phyloP scores from a whole-genome alignment of 1,140 invertebrate genomes.

The Zaprionus ghesquierei region DNA sequence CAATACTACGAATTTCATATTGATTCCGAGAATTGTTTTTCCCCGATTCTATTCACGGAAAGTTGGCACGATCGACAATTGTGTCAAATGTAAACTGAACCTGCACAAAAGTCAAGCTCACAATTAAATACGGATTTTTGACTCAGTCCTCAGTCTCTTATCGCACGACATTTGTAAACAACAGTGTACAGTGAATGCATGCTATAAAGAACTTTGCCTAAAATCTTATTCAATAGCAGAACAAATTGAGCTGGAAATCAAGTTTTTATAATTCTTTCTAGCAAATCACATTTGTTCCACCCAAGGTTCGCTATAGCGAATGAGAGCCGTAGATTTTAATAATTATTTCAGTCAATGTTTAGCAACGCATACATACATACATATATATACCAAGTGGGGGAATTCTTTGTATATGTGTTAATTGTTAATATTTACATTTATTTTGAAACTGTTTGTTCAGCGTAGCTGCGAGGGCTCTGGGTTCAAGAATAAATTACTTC shows the following conservation, averaged over 20 bases:
- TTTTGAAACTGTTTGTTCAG: not conserved
- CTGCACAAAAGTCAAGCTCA: not conserved
- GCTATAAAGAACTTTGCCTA: not conserved
- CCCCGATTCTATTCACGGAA: not conserved
- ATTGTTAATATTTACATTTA: not conserved
- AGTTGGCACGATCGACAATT: not conserved
- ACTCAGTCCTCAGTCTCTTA: not conserved
- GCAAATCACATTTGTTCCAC: not conserved
- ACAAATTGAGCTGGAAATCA: not conserved
- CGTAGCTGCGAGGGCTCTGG: not conserved
- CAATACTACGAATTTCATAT: not conserved
- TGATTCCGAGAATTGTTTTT: not conserved
- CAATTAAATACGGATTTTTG: not conserved
- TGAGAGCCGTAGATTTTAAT: not conserved
- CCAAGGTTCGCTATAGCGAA: not conserved
- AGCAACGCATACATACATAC: not conserved
- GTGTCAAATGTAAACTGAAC: not conserved
- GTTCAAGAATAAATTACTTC: not conserved
- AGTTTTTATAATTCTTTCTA: not conserved
- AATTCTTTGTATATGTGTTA: not conserved
- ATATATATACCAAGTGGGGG: not conserved
- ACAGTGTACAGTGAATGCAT: not conserved
- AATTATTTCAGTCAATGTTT: conserved; percentile 1
- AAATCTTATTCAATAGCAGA: not conserved
- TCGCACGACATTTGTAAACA: not conserved